Evolutionary conservation across 2,113 vertebrate genomes (phyloP).

Genomic region (Scomber scombrus): DNA sequence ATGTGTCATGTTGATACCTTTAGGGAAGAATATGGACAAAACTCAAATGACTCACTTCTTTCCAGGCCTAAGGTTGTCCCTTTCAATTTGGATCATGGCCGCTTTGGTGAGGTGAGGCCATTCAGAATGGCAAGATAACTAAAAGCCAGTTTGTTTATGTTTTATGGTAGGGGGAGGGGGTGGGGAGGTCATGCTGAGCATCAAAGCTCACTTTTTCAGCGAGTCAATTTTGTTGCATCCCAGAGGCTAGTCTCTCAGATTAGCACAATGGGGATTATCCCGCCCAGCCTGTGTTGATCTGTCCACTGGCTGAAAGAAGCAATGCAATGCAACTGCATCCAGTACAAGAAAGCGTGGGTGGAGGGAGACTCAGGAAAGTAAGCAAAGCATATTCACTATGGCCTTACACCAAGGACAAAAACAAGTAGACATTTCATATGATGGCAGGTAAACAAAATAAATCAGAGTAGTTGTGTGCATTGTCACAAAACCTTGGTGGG

Average conservation of each 20-base stretch:
- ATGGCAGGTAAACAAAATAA: background rate
- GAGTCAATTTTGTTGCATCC: conserved; percentile 67
- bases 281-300: conserved; percentile 67
- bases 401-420: conserved; percentile 32
- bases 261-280: conserved; percentile 81
- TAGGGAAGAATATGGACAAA: conserved; percentile 62
- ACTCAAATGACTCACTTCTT: conserved; percentile 65
- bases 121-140: conserved; percentile 61
- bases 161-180: conserved; percentile 24
- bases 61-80: conserved; percentile 61
- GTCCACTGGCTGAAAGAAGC: conserved; percentile 54
- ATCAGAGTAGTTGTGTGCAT: background rate
- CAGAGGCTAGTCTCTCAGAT: conserved; percentile 72
- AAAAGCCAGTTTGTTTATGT: conserved; percentile 67
- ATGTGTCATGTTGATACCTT: conserved; percentile 56
- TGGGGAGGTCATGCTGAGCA: conserved; percentile 37
- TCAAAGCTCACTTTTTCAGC: conserved; percentile 59
- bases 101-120: conserved; percentile 55
- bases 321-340: conserved; percentile 38
- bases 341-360: conserved; percentile 25
- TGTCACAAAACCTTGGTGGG: background rate
- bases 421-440: conserved; percentile 7
- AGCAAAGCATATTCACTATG: conserved; percentile 38
- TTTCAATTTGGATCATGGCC: conserved; percentile 66
- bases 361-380: conserved; percentile 43